Evolutionary conservation across 2,797 vertebrate species (phyloP), one percentile per base, ranked within the genome.

Genomic region (Cheirogaleus major): DNA sequence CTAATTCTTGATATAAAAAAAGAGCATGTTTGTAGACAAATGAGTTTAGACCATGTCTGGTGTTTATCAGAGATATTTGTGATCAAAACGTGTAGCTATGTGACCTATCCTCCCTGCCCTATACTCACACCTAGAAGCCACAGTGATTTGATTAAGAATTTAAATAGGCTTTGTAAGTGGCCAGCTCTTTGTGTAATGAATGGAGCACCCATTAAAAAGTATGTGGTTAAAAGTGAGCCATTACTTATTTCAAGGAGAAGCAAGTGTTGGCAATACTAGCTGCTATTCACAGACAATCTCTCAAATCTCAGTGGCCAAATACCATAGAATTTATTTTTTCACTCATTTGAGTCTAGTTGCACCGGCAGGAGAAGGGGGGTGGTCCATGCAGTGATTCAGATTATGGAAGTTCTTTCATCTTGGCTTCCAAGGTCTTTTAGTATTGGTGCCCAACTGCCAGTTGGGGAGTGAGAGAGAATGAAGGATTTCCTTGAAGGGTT

Each of bases 211-310:
- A 83, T 73, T 65, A 57, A 91, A 48, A 84, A 93, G 25, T n/a
- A 73, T 27, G 43, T 67, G n/a, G 9, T 76, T 57, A 38, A 93
- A 87, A 65, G 4, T 52, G 75, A 14, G n/a, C 48, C 27, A 27
- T 75, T 73, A 45, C 38, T 92, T 82, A 75, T 61, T 96, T 93
- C 69, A 69, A 59, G 25, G 76, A 85, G 76, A 85, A 32, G 14
- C 38, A 61, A 27, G 10, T 48, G 14, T 67, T 80, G 35, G 45
- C 12, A 91, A 72, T 50, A 73, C 45, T 73, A 63, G 48, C 41
- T 81, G 23, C 17, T 38, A 0, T 30, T 57, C 73, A 78, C 61
- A 52, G 32, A 73, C 84, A 87, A 59, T 2, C 30, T 72, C 27
- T 72, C 65, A 63, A 41, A 65, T 81, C 67, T 59, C 25, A 48